These are phyloP conservation scores for Archips xylosteana DNA, from an alignment of 2,888 invertebrate genomes.

Conservation along the genomic window DNA sequence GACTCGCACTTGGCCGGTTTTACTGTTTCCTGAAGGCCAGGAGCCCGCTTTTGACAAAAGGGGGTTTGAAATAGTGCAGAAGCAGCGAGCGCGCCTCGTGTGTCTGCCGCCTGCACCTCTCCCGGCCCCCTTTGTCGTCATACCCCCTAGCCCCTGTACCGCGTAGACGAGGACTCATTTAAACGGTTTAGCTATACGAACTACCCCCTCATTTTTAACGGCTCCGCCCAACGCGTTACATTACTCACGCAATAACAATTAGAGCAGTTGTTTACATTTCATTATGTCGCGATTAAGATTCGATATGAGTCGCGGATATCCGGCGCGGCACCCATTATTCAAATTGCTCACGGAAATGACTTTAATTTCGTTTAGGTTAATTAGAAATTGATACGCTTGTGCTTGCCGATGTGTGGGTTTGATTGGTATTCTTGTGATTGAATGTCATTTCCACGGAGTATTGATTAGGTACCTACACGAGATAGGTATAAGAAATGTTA, in stretches of 20 bases:
- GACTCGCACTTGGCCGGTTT: too few relatives aligned
- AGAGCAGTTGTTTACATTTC: slow-evolving; percentile 42
- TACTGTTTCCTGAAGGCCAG: too few relatives aligned
- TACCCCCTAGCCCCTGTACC: too few relatives aligned
- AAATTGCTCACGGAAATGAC: slow-evolving; percentile 34
- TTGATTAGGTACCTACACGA: too few relatives aligned
- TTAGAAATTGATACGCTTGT: slow-evolving; percentile 33
- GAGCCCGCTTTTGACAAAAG: too few relatives aligned
- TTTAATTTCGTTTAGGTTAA: slow-evolving; percentile 38
- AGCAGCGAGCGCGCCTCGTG: too few relatives aligned
- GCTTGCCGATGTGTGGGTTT: not conserved
- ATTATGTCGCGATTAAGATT: slow-evolving; percentile 42
- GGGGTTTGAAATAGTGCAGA: too few relatives aligned
- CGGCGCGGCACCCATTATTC: slow-evolving; percentile 32
- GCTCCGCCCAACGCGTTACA: slow-evolving; percentile 8
- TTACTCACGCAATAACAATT: slow-evolving; percentile 42
- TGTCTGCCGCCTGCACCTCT: too few relatives aligned
- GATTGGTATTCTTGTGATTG: slow-evolving; percentile 1
- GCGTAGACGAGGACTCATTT: too few relatives aligned
- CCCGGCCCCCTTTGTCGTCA: too few relatives aligned
- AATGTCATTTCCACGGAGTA: not conserved
- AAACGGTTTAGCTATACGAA: too few relatives aligned
- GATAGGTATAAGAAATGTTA: too few relatives aligned
- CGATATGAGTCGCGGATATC: slow-evolving; percentile 40
- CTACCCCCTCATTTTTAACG: not conserved